These are phyloP conservation scores for Bombus confusus DNA, from an alignment of 1,140 invertebrate genomes.

Conservation along the genomic window DNA sequence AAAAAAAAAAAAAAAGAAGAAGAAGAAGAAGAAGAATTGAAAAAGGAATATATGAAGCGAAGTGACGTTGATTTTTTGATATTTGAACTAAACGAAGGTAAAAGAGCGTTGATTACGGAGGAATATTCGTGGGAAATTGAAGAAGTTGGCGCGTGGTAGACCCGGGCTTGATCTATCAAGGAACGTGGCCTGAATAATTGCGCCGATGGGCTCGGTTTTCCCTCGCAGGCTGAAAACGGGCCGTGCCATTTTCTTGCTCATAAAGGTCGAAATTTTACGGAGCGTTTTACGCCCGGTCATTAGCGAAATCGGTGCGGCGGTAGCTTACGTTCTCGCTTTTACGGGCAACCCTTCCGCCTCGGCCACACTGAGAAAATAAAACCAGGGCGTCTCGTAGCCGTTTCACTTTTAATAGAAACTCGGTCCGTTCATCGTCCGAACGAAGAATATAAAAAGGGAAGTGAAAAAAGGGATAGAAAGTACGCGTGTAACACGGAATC, in stretches of 20 bases:
- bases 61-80: background rate
- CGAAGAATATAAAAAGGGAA: background rate
- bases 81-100: background rate
- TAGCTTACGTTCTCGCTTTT: slow-evolving; percentile 64
- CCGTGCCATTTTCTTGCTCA: slow-evolving; percentile 25
- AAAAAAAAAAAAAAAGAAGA: too few species aligned
- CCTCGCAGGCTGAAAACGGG: background rate
- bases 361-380: slow-evolving; percentile 39
- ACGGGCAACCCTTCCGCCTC: slow-evolving; percentile 40
- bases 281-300: slow-evolving; percentile 67
- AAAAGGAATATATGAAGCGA: background rate
- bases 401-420: slow-evolving; percentile 57
- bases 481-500: background rate
- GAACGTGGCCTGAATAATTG: slow-evolving; percentile 63
- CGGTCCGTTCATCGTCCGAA: background rate
- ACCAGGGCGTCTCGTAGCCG: slow-evolving; percentile 11
- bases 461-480: background rate
- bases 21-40: too few species aligned
- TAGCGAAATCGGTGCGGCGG: slow-evolving; percentile 67
- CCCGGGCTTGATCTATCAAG: slow-evolving; percentile 49
- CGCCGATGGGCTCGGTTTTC: slow-evolving; percentile 18
- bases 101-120: background rate
- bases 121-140: slow-evolving; percentile 24
- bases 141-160: slow-evolving; percentile 31
- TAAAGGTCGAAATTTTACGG: slow-evolving; percentile 68